Evolutionary conservation across 1,140 invertebrate species (phyloP), one percentile per base, ranked within the genome.

Genomic region (Dreissena rostriformis): DNA sequence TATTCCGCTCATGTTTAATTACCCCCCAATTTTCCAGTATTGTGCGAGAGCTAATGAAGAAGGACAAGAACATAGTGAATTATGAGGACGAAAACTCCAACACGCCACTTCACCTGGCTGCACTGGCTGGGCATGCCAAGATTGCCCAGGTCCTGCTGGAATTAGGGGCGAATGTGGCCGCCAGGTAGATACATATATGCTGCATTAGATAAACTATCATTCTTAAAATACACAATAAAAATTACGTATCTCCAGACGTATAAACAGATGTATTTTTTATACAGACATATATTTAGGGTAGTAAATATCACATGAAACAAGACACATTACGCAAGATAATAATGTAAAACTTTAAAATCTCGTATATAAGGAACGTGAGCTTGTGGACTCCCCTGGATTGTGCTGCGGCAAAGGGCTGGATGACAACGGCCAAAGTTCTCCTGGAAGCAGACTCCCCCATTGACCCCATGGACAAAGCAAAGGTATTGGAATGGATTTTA

Each of bases 41-140:
- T 83, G 93, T 94, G 12, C 68, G 90, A 74, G 92, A 93, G 75
- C 72, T 94, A 22, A 86, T 94, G 24, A 85, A 89, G 24, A 65
- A 87, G 8, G 90, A 94, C 83, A 92, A 92, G 78, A 91, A 90
- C 26, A 87, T 93, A 39, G 90, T 94, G 5, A 93, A 92, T 87
- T 91, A 94, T 84, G 94, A 95, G 89, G 97, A 98, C 92, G 95
- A 96, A 89, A 95, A 95, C 73, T 97, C 96, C 0, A 94, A 95
- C 88, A 94, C 94, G 15, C 90, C 94, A 5, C 89, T 95, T 1
- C 94, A 95, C 84, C 82, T 95, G 29, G 94, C 94, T 57, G 90
- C 93, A 53, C 74, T 93, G 57, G 80, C 83, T 82, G 94, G 94
- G 7, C 93, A 94, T 86, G 82, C 90, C 67, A 91, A 91, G 24